phyloP scores from a whole-genome alignment of 2,113 vertebrate species.

The Sminthopsis crassicaudata region DNA sequence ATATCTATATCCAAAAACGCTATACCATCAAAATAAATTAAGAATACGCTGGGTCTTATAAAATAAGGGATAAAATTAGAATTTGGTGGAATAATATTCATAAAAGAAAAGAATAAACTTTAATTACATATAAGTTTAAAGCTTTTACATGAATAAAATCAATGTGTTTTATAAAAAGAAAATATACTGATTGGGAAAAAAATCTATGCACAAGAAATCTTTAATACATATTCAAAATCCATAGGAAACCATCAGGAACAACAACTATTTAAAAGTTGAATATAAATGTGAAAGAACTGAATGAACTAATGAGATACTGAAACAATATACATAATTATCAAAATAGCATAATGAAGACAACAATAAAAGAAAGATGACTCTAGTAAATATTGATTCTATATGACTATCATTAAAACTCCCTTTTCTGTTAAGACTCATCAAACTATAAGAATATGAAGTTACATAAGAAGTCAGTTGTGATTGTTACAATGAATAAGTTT shows the following conservation, averaged over 20 bases:
- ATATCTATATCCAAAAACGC: background rate
- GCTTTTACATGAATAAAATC: background rate
- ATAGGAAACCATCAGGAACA: background rate
- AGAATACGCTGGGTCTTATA: background rate
- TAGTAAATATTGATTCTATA: background rate
- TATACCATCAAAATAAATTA: background rate
- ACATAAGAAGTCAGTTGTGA: background rate
- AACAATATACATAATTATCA: background rate
- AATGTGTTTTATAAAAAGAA: background rate
- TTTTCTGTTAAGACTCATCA: background rate
- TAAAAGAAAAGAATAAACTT: background rate
- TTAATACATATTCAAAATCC: background rate
- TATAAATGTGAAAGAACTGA: background rate
- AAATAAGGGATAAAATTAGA: background rate
- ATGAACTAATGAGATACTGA: background rate
- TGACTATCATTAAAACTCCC: background rate
- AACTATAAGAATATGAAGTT: background rate
- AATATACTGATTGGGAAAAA: background rate
- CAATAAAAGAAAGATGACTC: background rate
- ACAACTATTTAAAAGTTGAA: background rate
- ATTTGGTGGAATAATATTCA: background rate
- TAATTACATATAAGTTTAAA: background rate
- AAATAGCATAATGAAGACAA: background rate
- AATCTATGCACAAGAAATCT: background rate
- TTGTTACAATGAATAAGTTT: background rate